Evolutionary conservation across 2,888 invertebrate genomes (phyloP).

Genomic region (Aquatica leii): DNA sequence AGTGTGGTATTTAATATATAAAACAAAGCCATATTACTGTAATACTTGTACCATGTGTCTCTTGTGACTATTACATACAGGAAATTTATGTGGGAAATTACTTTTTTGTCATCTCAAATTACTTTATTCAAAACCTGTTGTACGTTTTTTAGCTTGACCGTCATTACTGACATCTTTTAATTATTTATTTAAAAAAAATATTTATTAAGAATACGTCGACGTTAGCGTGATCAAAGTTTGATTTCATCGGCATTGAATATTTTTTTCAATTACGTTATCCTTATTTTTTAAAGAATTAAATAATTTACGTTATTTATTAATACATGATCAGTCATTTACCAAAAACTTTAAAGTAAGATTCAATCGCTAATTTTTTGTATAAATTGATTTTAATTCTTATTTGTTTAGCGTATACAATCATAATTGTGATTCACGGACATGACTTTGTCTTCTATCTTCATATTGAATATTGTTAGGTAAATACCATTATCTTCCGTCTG

Average conservation of each 20-base stretch:
- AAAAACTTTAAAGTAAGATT: too few relatives aligned
- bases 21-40: conserved; percentile 7
- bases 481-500: conserved; percentile 57
- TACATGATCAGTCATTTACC: too few relatives aligned
- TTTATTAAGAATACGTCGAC: too few relatives aligned
- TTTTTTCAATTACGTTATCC: too few relatives aligned
- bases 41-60: conserved; percentile 7
- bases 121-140: conserved; percentile 12
- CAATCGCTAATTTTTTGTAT: conserved; percentile 12
- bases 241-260: too few relatives aligned
- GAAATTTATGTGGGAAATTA: conserved; percentile 13
- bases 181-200: background rate
- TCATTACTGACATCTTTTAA: background rate
- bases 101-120: conserved; percentile 8
- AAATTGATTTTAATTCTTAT: conserved; percentile 21
- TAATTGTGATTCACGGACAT: conserved; percentile 28
- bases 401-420: conserved; percentile 28
- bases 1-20: background rate
- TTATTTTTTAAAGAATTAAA: too few relatives aligned
- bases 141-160: background rate
- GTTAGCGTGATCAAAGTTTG: too few relatives aligned
- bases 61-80: conserved; percentile 5
- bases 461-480: conserved; percentile 52
- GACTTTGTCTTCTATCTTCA: background rate
- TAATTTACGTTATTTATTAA: too few relatives aligned